Evolutionary conservation across 2,888 invertebrate genomes (phyloP).

Genomic region (Tanytarsus gracilentus): DNA sequence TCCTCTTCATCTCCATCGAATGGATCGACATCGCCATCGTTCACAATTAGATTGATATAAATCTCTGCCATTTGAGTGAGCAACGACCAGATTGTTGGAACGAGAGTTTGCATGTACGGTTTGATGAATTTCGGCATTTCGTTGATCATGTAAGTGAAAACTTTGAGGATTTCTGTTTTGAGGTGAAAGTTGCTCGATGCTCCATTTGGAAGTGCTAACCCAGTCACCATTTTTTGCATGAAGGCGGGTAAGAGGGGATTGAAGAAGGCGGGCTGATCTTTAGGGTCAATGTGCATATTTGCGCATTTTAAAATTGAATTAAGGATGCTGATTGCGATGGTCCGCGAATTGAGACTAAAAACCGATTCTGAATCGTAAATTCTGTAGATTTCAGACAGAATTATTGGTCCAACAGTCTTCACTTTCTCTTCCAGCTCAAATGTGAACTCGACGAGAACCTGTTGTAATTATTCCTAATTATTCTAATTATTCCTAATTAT

Average conservation of each 20-base stretch:
- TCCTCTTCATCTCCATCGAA: slow-evolving; percentile 56
- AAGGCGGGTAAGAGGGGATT: slow-evolving; percentile 59
- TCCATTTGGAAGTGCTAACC: slow-evolving; percentile 48
- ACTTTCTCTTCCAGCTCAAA: slow-evolving; percentile 58
- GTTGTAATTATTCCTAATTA: no score
- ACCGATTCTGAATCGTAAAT: slow-evolving; percentile 54
- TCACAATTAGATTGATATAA: slow-evolving; percentile 55
- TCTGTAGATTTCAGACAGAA: slow-evolving; percentile 59
- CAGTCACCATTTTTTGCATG: slow-evolving; percentile 52
- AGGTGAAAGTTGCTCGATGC: slow-evolving; percentile 50
- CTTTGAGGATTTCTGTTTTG: slow-evolving; percentile 56
- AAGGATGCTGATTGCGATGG: slow-evolving; percentile 58
- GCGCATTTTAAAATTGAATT: slow-evolving; percentile 48
- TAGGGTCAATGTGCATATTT: slow-evolving; percentile 39
- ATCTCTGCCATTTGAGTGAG: slow-evolving; percentile 57
- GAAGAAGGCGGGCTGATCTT: slow-evolving; percentile 50
- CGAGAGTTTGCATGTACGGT: slow-evolving; percentile 51
- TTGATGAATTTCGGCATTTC: slow-evolving; percentile 53
- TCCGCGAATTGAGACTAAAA: slow-evolving; percentile 51
- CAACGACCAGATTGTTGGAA: slow-evolving; percentile 58
- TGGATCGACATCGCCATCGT: slow-evolving; percentile 46
- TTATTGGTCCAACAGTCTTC: slow-evolving; percentile 56
- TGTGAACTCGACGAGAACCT: slow-evolving; percentile 58
- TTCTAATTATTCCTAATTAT: no score
- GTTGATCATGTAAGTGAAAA: slow-evolving; percentile 52